A percentile compares a stretch with the other conserved stretches of the same genome.
Evolutionary conservation across 2,797 vertebrate species (phyloP).

Genomic region (Phataginus tricuspis): DNA sequence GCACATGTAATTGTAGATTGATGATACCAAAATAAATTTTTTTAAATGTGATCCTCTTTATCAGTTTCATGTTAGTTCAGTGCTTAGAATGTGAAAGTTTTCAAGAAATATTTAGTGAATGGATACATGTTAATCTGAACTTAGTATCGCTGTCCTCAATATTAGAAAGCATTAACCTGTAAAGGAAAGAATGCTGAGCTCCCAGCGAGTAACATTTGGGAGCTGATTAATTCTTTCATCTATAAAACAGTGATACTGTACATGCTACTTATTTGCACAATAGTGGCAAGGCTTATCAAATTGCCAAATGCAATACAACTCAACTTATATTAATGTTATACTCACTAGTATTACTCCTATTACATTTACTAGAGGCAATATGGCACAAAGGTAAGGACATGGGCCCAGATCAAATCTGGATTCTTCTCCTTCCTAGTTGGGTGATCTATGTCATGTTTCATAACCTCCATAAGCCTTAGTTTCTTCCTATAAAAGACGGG

Average conservation of each 20-base stretch:
- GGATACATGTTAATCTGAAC: neutral
- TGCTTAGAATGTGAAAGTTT: neutral
- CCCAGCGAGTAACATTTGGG: neutral
- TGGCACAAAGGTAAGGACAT: neutral
- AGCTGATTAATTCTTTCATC: neutral
- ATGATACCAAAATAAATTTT: too few relatives aligned
- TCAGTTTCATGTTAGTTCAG: neutral
- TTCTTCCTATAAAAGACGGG: neutral
- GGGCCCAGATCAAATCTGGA: neutral
- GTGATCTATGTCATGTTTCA: neutral
- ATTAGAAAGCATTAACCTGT: neutral
- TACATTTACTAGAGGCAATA: neutral
- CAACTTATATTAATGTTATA: neutral
- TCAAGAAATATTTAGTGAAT: neutral
- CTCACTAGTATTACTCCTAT: neutral
- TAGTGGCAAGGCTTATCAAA: neutral
- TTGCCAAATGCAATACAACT: neutral
- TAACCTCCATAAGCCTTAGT: neutral
- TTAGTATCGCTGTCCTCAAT: neutral
- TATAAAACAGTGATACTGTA: neutral
- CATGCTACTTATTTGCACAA: neutral
- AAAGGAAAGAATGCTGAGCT: constrained; percentile 13
- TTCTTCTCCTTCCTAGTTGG: neutral
- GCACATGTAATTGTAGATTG: too few relatives aligned
- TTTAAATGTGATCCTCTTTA: neutral